phyloP scores from a whole-genome alignment of 2,888 invertebrate genomes.

The Chaitophorus viminalis region DNA sequence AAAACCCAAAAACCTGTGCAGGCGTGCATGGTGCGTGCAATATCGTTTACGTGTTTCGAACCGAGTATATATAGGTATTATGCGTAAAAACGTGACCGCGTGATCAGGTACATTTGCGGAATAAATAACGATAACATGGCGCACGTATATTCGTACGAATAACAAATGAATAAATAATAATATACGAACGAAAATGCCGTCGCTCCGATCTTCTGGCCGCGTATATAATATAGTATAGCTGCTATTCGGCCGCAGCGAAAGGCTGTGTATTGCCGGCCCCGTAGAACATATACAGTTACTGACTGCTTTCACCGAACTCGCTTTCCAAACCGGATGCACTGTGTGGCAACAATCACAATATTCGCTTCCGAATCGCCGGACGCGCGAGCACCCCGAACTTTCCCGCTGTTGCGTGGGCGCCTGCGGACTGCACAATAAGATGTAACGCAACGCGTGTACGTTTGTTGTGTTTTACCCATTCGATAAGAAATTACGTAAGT shows the following conservation, averaged over 20 bases:
- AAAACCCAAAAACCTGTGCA: background rate
- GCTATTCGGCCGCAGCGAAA: background rate
- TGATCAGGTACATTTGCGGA: background rate
- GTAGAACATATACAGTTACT: background rate
- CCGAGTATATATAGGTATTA: too few relatives aligned
- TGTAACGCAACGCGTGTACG: too few relatives aligned
- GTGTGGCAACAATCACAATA: background rate
- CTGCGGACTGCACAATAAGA: background rate
- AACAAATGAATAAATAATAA: background rate
- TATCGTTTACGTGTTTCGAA: background rate
- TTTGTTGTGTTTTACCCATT: too few relatives aligned
- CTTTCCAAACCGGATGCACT: constrained; percentile 53
- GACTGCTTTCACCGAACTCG: constrained; percentile 30
- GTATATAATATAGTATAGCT: too few relatives aligned
- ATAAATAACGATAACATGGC: background rate
- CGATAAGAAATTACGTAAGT: too few relatives aligned
- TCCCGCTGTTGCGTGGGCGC: background rate
- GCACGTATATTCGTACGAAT: background rate
- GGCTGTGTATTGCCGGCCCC: background rate
- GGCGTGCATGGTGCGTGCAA: background rate
- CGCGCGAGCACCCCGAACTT: background rate
- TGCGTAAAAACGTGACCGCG: background rate
- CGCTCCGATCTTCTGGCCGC: background rate
- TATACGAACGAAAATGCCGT: background rate
- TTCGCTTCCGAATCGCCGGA: background rate